Conservation (phyloP, 2,888 invertebrate genomes). For the Allophyes oxyacanthae region DNA sequence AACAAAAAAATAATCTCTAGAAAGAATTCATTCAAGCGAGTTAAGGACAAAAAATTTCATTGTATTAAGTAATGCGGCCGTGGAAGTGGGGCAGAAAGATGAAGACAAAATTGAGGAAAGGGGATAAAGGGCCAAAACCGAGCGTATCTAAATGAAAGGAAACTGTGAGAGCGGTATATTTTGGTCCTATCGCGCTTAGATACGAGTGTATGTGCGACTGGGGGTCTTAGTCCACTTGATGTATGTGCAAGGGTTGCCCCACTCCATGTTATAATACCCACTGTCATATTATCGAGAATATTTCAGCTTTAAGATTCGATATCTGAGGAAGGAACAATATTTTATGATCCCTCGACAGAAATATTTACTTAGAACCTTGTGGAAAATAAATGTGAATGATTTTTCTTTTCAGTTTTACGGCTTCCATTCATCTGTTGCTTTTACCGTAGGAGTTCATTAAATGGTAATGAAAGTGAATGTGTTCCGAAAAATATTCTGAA, state of each 20-base stretch:
- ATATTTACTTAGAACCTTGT: slow-evolving; percentile 37
- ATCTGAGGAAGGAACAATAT: slow-evolving; percentile 34
- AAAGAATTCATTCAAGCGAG: slow-evolving; percentile 59
- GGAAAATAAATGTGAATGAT: slow-evolving; percentile 34
- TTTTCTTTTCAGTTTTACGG: slow-evolving; percentile 24
- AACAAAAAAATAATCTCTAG: slow-evolving; percentile 57
- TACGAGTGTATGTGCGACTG: slow-evolving; percentile 64
- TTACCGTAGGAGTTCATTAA: slow-evolving; percentile 5
- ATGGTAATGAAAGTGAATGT: slow-evolving; percentile 10
- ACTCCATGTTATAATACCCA: slow-evolving; percentile 29
- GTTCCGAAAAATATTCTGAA: not conserved
- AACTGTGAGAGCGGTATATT: slow-evolving; percentile 68
- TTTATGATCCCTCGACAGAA: slow-evolving; percentile 35
- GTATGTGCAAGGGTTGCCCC: slow-evolving; percentile 61
- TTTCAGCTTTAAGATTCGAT: slow-evolving; percentile 25
- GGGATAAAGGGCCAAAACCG: slow-evolving; percentile 68
- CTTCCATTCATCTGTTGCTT: slow-evolving; percentile 5
- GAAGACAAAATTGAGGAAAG: slow-evolving; percentile 71
- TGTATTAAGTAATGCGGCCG: slow-evolving; percentile 75
- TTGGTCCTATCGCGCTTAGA: slow-evolving; percentile 70
- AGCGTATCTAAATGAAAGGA: slow-evolving; percentile 74
- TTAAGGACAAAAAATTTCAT: slow-evolving; percentile 68
- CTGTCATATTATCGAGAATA: slow-evolving; percentile 40
- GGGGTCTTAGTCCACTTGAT: slow-evolving; percentile 71
- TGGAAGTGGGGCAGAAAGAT: slow-evolving; percentile 65